A percentile compares a stretch with the other conserved stretches of the same genome.
phyloP scores from a whole-genome alignment of 2,888 invertebrate genomes.

The Protodeltote pygarga region DNA sequence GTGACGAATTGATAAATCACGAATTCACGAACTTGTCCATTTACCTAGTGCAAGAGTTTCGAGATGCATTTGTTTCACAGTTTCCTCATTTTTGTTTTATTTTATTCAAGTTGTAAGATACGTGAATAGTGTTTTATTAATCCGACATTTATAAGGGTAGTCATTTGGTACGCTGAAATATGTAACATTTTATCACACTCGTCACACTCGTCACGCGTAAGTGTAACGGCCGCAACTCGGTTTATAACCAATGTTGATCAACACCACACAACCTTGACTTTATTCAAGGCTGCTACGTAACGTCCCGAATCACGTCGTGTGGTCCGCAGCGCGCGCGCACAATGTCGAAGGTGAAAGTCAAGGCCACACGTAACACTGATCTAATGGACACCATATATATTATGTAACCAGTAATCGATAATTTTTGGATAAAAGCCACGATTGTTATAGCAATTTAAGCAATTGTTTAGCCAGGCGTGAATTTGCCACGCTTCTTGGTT shows the following conservation, averaged over 20 bases:
- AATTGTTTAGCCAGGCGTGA: constrained; percentile 17
- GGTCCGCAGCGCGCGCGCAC: constrained; percentile 31
- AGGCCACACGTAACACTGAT: constrained; percentile 59
- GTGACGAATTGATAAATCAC: constrained; percentile 38
- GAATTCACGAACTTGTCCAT: constrained; percentile 32
- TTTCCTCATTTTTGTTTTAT: constrained; percentile 26
- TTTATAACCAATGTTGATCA: constrained; percentile 19
- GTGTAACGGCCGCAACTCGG: constrained; percentile 9
- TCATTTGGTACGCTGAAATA: not conserved
- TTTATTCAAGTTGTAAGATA: too few species aligned
- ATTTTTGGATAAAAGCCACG: constrained; percentile 31
- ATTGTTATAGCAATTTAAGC: constrained; percentile 26
- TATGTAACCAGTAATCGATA: constrained; percentile 54
- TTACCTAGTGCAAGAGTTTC: constrained; percentile 19
- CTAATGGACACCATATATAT: constrained; percentile 56
- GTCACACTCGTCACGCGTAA: not conserved
- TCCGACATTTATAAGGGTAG: not conserved
- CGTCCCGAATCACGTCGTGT: constrained; percentile 58
- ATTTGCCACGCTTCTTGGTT: constrained; percentile 25
- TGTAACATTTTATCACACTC: not conserved
- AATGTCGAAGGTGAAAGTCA: constrained; percentile 75
- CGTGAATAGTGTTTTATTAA: not conserved
- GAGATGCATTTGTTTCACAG: constrained; percentile 1
- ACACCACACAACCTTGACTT: constrained; percentile 45
- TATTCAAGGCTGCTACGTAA: constrained; percentile 63